These are phyloP conservation scores for Corythornis vintsioides DNA, from an alignment of 2,113 vertebrate genomes.

Conservation along the genomic window DNA sequence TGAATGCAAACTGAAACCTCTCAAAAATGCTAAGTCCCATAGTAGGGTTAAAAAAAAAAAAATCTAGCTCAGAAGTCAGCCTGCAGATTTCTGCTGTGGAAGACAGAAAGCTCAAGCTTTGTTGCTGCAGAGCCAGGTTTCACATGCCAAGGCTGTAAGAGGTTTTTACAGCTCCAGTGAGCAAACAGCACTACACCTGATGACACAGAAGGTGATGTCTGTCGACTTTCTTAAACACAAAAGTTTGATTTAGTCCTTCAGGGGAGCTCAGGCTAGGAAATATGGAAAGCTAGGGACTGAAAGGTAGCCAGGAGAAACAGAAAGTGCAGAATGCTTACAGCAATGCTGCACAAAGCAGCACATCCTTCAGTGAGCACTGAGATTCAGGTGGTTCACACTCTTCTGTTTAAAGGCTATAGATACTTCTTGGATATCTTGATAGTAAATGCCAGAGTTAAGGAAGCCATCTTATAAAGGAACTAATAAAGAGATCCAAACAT, in stretches of 20 bases:
- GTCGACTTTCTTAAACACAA: not conserved
- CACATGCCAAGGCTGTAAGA: not conserved
- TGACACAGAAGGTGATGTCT: conserved; percentile 1
- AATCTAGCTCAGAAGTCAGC: not conserved
- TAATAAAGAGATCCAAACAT: not conserved
- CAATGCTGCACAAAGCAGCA: not conserved
- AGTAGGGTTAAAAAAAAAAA: not conserved
- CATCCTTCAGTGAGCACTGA: not conserved
- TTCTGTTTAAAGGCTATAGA: not conserved
- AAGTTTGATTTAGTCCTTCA: not conserved
- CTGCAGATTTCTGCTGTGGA: not conserved
- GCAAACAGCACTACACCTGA: not conserved
- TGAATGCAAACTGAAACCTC: conserved; percentile 9
- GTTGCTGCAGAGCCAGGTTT: not conserved
- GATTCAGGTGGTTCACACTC: not conserved
- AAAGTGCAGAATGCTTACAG: not conserved
- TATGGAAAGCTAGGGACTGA: not conserved
- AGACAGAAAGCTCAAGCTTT: not conserved
- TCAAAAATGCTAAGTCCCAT: not conserved
- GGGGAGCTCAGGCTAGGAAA: not conserved
- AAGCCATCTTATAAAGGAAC: not conserved
- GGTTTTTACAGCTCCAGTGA: not conserved
- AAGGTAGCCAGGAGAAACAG: not conserved
- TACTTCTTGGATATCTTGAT: not conserved
- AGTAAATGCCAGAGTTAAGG: not conserved